These are phyloP conservation scores for Oreohelix idahoensis DNA, from an alignment of 1,140 invertebrate species.

Conservation along the genomic window DNA sequence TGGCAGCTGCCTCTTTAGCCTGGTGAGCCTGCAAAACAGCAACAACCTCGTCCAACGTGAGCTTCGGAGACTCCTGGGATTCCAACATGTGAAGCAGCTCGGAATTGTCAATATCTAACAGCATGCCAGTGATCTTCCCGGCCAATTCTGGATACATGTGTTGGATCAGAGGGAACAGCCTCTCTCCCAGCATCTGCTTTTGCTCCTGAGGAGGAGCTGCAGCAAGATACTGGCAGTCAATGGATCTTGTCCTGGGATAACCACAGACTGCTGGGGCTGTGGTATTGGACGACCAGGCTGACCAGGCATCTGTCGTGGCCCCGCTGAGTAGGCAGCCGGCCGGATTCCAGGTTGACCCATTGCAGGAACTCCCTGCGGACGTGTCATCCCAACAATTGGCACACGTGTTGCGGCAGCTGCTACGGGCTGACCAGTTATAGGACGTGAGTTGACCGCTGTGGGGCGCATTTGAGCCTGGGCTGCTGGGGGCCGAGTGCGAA, in stretches of 20 bases:
- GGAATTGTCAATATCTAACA: constrained; percentile 99
- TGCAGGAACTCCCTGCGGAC: constrained; percentile 5
- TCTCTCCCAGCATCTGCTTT: constrained; percentile 99
- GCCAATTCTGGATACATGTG: constrained; percentile 93
- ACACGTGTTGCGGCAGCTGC: constrained; percentile 74
- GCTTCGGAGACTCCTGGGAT: constrained; percentile 93
- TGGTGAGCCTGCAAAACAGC: constrained; percentile 97
- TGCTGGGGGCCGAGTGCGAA: constrained; percentile 60
- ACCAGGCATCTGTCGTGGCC: constrained; percentile 13
- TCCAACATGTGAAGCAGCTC: constrained; percentile 99
- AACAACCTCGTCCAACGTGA: constrained; percentile 97
- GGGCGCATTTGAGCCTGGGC: constrained; percentile 78
- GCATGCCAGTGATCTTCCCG: constrained; percentile 99
- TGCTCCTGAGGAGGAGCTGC: constrained; percentile 94
- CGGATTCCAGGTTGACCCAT: constrained; percentile 34
- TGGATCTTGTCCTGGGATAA: constrained; percentile 93
- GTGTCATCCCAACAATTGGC: constrained; percentile 53
- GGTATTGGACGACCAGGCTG: constrained; percentile 25
- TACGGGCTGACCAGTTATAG: constrained; percentile 81
- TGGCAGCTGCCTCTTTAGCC: constrained; percentile 80
- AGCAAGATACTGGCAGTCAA: constrained; percentile 95
- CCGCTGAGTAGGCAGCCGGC: constrained; percentile 6
- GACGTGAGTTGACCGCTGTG: constrained; percentile 83
- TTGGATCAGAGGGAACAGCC: constrained; percentile 96
- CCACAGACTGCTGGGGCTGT: constrained; percentile 73